Evolutionary conservation across 2,113 vertebrate genomes (phyloP).

Genomic region (Eulemur rufifrons): DNA sequence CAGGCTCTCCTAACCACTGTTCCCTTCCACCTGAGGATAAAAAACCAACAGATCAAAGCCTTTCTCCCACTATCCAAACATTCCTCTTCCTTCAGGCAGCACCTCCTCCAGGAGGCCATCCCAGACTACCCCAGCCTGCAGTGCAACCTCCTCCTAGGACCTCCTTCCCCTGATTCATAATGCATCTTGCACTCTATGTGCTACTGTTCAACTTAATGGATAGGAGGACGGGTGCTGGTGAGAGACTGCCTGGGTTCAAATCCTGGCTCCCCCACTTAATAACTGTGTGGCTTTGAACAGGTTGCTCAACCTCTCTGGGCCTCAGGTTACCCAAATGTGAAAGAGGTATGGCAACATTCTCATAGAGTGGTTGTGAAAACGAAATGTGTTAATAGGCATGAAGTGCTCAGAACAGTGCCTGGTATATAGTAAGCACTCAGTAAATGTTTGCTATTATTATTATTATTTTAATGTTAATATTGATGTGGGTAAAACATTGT

Average conservation of each 20-base stretch:
- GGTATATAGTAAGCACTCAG: not conserved
- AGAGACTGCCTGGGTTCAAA: not conserved
- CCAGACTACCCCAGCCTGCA: not conserved
- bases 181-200: not conserved
- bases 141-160: not conserved
- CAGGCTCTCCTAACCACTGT: not conserved
- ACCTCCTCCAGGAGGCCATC: not conserved
- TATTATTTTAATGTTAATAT: not conserved
- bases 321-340: not conserved
- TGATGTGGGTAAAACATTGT: not conserved
- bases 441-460: not conserved
- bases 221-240: not conserved
- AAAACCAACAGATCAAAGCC: not conserved
- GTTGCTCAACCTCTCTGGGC: not conserved
- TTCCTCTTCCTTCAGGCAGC: not conserved
- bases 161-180: not conserved
- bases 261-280: not conserved
- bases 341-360: not conserved
- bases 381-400: not conserved
- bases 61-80: not conserved
- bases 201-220: not conserved
- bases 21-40: not conserved
- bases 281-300: not conserved
- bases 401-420: not conserved
- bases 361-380: not conserved